phyloP scores from a whole-genome alignment of 2,888 invertebrate species.

The Automeris io region DNA sequence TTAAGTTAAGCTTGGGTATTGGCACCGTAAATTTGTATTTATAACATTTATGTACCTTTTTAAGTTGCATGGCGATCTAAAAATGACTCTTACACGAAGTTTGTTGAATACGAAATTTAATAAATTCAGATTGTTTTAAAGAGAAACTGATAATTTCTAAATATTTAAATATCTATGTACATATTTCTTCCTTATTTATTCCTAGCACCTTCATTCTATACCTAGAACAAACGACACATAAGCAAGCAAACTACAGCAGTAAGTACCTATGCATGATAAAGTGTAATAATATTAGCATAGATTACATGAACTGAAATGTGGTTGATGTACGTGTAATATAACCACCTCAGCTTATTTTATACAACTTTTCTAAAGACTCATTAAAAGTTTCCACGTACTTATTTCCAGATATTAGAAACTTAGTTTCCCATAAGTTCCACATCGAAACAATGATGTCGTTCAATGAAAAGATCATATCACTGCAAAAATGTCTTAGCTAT shows the following conservation, averaged over 20 bases:
- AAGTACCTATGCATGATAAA: too few relatives aligned
- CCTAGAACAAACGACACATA: too few relatives aligned
- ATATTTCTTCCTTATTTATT: slow-evolving; percentile 1
- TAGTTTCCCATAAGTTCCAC: slow-evolving; percentile 34
- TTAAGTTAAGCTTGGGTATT: slow-evolving; percentile 17
- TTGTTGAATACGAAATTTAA: slow-evolving; percentile 38
- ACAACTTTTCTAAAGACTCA: slow-evolving; percentile 2
- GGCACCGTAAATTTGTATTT: slow-evolving; percentile 19
- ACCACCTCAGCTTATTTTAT: too few relatives aligned
- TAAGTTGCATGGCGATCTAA: slow-evolving; percentile 33
- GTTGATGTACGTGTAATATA: too few relatives aligned
- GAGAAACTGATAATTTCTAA: too few relatives aligned
- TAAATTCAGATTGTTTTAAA: too few relatives aligned
- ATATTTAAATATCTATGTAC: too few relatives aligned
- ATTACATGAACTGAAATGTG: too few relatives aligned
- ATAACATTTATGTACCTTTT: slow-evolving; percentile 28
- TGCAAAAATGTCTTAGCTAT: too few relatives aligned
- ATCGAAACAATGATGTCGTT: slow-evolving; percentile 19
- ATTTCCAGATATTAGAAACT: slow-evolving; percentile 43
- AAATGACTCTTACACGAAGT: slow-evolving; percentile 43
- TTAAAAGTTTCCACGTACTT: slow-evolving; percentile 33
- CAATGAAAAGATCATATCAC: slow-evolving; percentile 19
- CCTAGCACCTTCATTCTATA: not conserved
- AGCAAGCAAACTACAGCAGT: too few relatives aligned
- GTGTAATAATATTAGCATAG: too few relatives aligned